Percentiles rank a stretch among this genome's conserved stretches.
These are phyloP conservation scores for Lichenostomus cassidix DNA, from an alignment of 2,113 vertebrate genomes.

Conservation along the genomic window DNA sequence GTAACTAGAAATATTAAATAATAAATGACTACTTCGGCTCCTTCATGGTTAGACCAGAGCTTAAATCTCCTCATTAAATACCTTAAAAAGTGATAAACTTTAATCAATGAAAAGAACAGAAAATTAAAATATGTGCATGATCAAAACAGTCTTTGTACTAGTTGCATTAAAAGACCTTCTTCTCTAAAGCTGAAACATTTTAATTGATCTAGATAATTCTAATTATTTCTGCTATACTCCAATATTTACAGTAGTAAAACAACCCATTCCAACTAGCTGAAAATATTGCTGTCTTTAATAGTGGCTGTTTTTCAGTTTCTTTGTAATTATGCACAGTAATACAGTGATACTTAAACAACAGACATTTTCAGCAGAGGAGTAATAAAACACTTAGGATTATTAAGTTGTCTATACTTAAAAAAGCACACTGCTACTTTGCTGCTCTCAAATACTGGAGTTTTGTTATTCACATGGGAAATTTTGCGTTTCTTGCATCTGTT, in stretches of 20 bases:
- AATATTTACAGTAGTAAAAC: background rate
- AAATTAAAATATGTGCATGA: background rate
- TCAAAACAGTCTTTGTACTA: background rate
- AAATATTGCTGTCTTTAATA: background rate
- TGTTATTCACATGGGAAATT: conserved; percentile 2
- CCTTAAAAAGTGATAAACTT: background rate
- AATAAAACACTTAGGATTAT: conserved; percentile 8
- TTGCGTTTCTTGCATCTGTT: background rate
- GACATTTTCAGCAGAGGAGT: background rate
- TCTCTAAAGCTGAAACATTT: background rate
- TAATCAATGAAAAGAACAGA: background rate
- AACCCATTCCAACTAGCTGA: background rate
- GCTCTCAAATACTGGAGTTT: background rate
- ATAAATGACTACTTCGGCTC: background rate
- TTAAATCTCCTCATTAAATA: background rate
- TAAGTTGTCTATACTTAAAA: background rate
- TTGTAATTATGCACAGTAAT: background rate
- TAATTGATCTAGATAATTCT: background rate
- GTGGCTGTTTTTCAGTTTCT: conserved; percentile 29
- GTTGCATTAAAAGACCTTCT: background rate
- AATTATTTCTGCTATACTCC: background rate
- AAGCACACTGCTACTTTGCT: background rate
- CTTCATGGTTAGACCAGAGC: background rate
- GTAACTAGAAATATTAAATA: background rate
- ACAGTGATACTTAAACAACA: background rate